These are phyloP conservation scores for Dyspetes luteomarginatus DNA, from an alignment of 2,888 invertebrate genomes.

Conservation along the genomic window DNA sequence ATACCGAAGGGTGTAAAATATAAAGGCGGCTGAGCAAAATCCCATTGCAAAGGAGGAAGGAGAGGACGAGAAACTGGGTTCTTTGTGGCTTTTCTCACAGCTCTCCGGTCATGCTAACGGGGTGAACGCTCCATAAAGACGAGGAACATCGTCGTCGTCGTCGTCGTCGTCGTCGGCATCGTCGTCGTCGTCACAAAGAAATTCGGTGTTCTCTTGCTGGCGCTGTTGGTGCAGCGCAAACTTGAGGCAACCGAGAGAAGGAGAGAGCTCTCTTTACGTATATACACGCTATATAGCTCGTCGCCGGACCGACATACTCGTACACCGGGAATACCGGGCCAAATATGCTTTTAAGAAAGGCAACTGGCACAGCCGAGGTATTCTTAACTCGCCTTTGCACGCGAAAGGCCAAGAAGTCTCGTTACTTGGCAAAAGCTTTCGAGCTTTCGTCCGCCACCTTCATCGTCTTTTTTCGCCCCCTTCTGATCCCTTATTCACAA, in stretches of 20 bases:
- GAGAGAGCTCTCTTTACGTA: constrained; percentile 32
- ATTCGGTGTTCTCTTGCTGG: constrained; percentile 68
- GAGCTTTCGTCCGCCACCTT: constrained; percentile 64
- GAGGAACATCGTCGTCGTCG: constrained; percentile 17
- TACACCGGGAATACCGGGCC: constrained; percentile 74
- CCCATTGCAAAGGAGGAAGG: constrained; percentile 37
- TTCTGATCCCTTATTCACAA: constrained; percentile 30
- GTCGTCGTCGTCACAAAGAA: constrained; percentile 69
- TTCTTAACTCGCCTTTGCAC: constrained; percentile 75
- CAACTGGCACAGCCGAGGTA: constrained; percentile 73
- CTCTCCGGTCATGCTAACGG: constrained; percentile 45
- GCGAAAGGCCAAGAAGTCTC: constrained; percentile 8
- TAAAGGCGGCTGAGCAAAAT: constrained; percentile 4
- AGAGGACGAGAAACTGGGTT: constrained; percentile 40
- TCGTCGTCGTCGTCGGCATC: constrained; percentile 34
- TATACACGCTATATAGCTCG: constrained; percentile 7
- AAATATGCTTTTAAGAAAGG: constrained; percentile 80
- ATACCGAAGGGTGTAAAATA: constrained; percentile 45
- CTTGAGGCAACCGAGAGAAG: constrained; percentile 48
- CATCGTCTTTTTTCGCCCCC: constrained; percentile 16
- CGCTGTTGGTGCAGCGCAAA: constrained; percentile 31
- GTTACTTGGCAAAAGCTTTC: constrained; percentile 41
- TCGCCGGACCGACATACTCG: constrained; percentile 55
- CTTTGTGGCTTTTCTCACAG: constrained; percentile 50
- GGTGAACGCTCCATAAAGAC: constrained; percentile 58